Conservation (phyloP, 1,140 invertebrate genomes). For the Zophobas atratus region DNA sequence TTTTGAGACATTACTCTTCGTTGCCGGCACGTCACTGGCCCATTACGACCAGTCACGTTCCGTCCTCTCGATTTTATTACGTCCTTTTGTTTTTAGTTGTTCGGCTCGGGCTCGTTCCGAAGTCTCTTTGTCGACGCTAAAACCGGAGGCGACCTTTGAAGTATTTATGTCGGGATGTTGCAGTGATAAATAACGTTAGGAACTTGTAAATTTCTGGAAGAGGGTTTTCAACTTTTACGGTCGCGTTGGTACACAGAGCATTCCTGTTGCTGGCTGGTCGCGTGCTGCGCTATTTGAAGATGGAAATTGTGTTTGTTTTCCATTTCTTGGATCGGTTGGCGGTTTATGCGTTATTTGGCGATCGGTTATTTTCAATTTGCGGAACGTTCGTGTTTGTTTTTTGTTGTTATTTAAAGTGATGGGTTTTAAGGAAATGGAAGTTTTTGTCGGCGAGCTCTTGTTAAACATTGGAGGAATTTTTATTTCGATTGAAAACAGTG, state of each 20-base stretch:
- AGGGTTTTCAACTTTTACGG: not conserved
- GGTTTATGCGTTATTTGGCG: not conserved
- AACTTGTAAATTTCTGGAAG: conserved; percentile 21
- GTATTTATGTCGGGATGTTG: conserved; percentile 12
- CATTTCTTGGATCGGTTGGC: not conserved
- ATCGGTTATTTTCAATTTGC: conserved; percentile 4
- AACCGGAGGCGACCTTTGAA: not conserved
- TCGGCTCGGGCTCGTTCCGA: conserved; percentile 1
- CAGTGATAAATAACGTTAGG: not conserved
- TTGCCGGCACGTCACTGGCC: not conserved
- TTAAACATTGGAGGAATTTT: too few species aligned
- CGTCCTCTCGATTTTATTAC: not conserved
- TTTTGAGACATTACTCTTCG: too few species aligned
- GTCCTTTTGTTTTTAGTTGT: conserved; percentile 18
- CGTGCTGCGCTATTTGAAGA: not conserved
- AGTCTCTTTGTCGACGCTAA: conserved; percentile 7
- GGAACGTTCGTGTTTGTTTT: not conserved
- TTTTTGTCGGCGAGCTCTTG: too few species aligned
- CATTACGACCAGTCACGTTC: conserved; percentile 31
- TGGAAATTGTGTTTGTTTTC: conserved; percentile 24
- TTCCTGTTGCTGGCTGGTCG: not conserved
- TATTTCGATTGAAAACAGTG: too few species aligned
- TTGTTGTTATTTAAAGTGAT: too few species aligned
- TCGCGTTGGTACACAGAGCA: not conserved
- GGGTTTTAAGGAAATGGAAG: too few species aligned